phyloP scores from a whole-genome alignment of 1,140 invertebrate genomes.

The Popillia japonica region DNA sequence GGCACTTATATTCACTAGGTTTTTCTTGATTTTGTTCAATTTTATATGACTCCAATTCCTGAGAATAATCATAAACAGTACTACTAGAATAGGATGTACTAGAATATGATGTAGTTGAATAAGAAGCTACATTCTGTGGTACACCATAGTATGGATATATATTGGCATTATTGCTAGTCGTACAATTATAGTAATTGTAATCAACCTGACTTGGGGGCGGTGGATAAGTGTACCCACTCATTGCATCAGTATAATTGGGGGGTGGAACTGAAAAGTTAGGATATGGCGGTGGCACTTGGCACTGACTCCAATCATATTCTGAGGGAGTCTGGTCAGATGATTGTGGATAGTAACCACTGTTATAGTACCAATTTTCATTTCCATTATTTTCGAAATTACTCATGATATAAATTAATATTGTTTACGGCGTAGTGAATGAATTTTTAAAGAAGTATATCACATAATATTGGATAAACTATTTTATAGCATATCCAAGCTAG shows the following conservation, averaged over 20 bases:
- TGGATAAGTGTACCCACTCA: not conserved
- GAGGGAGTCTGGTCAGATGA: not conserved
- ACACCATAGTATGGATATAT: not conserved
- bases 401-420: not conserved
- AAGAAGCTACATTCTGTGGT: not conserved
- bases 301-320: constrained; percentile 1
- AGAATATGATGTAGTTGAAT: not conserved
- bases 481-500: too few species aligned
- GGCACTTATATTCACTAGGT: not conserved
- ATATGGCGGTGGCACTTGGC: constrained; percentile 3
- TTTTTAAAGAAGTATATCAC: not conserved
- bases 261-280: constrained; percentile 36
- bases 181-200: constrained; percentile 37
- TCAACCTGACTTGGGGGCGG: constrained; percentile 12
- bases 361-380: not conserved
- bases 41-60: constrained; percentile 43
- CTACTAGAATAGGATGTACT: not conserved
- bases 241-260: constrained; percentile 24
- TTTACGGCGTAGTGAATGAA: not conserved
- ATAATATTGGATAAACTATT: not conserved
- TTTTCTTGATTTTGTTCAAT: constrained; percentile 37
- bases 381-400: constrained; percentile 10
- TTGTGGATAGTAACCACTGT: not conserved
- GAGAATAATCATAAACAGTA: constrained; percentile 36
- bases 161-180: not conserved